Conservation (phyloP, 2,113 vertebrate genomes). For the Corythoichthys haematopterus region DNA sequence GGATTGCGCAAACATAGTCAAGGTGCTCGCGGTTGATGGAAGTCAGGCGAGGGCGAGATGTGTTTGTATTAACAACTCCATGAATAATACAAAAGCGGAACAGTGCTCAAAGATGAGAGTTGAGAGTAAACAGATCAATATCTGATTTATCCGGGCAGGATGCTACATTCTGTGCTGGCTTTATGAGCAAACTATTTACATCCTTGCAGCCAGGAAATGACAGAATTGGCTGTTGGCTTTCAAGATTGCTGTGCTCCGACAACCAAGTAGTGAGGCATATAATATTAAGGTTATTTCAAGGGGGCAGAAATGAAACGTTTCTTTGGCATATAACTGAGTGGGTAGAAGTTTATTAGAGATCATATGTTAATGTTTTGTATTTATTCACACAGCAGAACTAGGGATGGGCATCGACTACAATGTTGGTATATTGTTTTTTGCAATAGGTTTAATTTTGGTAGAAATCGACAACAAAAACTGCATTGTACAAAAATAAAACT, state of each 20-base stretch:
- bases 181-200: constrained; percentile 9
- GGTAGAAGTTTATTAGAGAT: constrained; percentile 4
- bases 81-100: constrained; percentile 50
- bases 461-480: too few species aligned
- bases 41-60: constrained; percentile 1
- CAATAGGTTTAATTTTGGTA: too few species aligned
- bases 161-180: constrained; percentile 9
- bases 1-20: constrained; percentile 1
- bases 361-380: constrained; percentile 11
- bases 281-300: constrained; percentile 19
- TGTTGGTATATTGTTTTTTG: too few species aligned
- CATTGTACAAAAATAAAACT: too few species aligned
- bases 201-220: constrained; percentile 13
- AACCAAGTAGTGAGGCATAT: constrained; percentile 9
- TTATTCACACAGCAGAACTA: neutral
- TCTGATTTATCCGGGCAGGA: constrained; percentile 41
- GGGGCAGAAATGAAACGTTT: constrained; percentile 7
- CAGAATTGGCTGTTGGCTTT: neutral
- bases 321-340: constrained; percentile 4
- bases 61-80: constrained; percentile 31
- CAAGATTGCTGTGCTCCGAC: neutral
- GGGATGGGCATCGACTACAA: neutral
- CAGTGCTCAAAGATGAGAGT: constrained; percentile 30
- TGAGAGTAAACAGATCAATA: constrained; percentile 55
- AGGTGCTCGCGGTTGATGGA: constrained; percentile 12